Evolutionary conservation across 2,113 vertebrate species (phyloP), one percentile per base, ranked within the genome.

Genomic region (Myotis lucifugus): DNA sequence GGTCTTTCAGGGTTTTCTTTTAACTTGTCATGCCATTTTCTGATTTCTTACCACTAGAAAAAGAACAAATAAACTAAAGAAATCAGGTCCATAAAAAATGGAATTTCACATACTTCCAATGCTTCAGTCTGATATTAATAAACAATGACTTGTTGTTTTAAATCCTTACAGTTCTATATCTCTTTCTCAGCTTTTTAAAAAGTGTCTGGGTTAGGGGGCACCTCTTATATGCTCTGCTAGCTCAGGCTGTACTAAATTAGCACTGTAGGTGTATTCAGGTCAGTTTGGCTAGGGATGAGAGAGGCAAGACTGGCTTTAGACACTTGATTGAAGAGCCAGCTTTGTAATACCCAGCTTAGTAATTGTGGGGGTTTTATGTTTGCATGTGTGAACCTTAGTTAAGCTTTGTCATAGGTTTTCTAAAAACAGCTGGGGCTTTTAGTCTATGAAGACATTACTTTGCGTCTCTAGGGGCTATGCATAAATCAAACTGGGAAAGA

Each of bases 371-470:
- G 84, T 94, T 96, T 97, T 96, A 73, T 96, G 87, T 97, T 91
- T 96, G 84, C 72, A 83, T 85, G 91, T 88, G 61, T 95, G 87
- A 97, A 95, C 91, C 79, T 97, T 97, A 97, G 97, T 97, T 97
- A 97, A 97, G 95, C 93, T 96, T 97, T 97, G 89, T 93, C 93
- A 40, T 88, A 95, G 94, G 84, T 96, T 97, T 97, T 95, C 74
- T 70, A 64, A 97, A 97, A 97, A 96, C 97, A 97, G 95, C 96
- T 97, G 97, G 93, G 95, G 86, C 96, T 97, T 96, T 96, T 93
- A 76, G 86, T 95, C 91, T 94, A 85, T 93, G 87, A 97, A 97
- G 93, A 97, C 95, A 88, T 95, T 97, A 96, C 95, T 97, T 97
- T 97, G 87, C 6, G 5, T 97, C 96, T 97, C 95, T 25, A 96